phyloP scores from a whole-genome alignment of 2,888 invertebrate species.

The Teleogryllus oceanicus region DNA sequence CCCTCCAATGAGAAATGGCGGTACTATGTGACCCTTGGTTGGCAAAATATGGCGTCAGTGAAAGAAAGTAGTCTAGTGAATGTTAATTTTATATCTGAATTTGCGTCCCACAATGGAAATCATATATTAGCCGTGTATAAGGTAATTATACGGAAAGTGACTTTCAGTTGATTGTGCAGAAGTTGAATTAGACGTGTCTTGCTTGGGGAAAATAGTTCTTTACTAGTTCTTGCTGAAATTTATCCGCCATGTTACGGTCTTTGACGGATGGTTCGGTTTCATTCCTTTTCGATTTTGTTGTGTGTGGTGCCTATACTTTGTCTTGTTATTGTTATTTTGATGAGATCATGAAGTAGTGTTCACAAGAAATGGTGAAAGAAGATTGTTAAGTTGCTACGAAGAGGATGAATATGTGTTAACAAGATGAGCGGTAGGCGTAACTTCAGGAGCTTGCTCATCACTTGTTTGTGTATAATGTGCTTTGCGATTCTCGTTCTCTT shows the following conservation, averaged over 20 bases:
- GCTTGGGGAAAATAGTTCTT: slow-evolving; percentile 20
- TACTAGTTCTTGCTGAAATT: slow-evolving; percentile 26
- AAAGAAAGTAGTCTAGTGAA: slow-evolving; percentile 27
- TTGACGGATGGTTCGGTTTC: slow-evolving; percentile 28
- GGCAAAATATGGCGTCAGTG: slow-evolving; percentile 35
- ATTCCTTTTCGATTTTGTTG: slow-evolving; percentile 26
- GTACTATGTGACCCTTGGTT: slow-evolving; percentile 32
- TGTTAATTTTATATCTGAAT: slow-evolving; percentile 28
- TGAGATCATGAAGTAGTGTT: background rate
- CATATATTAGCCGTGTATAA: slow-evolving; percentile 29
- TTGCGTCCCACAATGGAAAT: slow-evolving; percentile 28
- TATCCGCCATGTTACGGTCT: slow-evolving; percentile 32
- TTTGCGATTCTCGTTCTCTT: background rate
- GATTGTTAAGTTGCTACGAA: background rate
- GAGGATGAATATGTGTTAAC: slow-evolving; percentile 19
- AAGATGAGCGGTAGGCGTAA: slow-evolving; percentile 29
- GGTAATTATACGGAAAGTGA: slow-evolving; percentile 25
- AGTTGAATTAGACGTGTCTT: background rate
- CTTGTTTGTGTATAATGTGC: slow-evolving; percentile 1
- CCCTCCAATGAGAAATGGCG: slow-evolving; percentile 34
- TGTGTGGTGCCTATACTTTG: background rate
- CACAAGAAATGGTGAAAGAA: background rate
- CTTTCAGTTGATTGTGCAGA: background rate
- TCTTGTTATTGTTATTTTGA: slow-evolving; percentile 21
- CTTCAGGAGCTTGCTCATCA: slow-evolving; percentile 20